These are phyloP conservation scores for Trinectes maculatus DNA, from an alignment of 2,113 vertebrate genomes.

Conservation along the genomic window DNA sequence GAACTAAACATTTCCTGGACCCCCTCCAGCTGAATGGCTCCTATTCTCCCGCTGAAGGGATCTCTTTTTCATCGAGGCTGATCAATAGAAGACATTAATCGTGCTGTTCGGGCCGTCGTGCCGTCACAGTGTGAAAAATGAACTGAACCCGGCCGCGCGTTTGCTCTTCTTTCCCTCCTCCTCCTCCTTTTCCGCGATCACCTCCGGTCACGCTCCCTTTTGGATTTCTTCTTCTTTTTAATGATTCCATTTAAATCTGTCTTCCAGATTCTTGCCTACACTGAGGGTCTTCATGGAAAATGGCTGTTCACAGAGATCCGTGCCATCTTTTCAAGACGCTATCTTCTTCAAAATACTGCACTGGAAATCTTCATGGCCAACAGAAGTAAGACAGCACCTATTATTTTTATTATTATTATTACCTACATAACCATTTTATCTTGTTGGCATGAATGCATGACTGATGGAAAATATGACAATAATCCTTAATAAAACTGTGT, in stretches of 20 bases:
- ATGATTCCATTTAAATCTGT: slow-evolving; percentile 11
- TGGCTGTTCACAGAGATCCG: slow-evolving; percentile 98
- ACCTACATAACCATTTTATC: background rate
- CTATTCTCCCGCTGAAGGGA: slow-evolving; percentile 80
- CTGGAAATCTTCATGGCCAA: slow-evolving; percentile 99
- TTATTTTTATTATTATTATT: too few relatives aligned
- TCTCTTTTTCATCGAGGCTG: slow-evolving; percentile 82
- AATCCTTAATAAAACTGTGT: background rate
- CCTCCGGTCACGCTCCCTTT: background rate
- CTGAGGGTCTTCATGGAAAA: slow-evolving; percentile 97
- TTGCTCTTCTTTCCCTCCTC: slow-evolving; percentile 3
- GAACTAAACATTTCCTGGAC: slow-evolving; percentile 64
- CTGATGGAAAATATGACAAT: background rate
- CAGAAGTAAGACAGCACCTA: slow-evolving; percentile 85
- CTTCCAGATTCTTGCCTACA: slow-evolving; percentile 90
- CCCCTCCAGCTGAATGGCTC: slow-evolving; percentile 64
- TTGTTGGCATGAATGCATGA: background rate
- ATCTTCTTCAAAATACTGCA: slow-evolving; percentile 95
- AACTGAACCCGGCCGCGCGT: slow-evolving; percentile 38
- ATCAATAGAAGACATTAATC: slow-evolving; percentile 86
- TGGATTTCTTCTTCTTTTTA: background rate
- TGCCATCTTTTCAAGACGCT: slow-evolving; percentile 92
- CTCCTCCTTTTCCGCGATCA: background rate
- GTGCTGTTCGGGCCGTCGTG: slow-evolving; percentile 50
- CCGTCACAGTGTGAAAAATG: slow-evolving; percentile 77